Conservation (phyloP, 2,888 invertebrate genomes). For the Gordius sp. region DNA sequence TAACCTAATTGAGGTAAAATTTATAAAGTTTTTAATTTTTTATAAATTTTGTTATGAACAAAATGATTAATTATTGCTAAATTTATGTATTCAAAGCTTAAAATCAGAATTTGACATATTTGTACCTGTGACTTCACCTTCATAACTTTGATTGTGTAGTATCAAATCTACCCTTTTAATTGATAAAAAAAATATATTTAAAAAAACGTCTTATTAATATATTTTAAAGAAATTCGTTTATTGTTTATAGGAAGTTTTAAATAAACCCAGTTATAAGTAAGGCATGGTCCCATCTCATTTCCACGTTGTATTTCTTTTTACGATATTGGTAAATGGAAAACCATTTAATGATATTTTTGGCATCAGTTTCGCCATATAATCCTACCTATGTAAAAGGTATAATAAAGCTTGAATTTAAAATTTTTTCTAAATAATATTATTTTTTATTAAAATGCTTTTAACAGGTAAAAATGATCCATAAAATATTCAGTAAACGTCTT, state of each 20-base stretch:
- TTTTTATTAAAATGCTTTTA: neutral
- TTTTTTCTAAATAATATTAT: neutral
- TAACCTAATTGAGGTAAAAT: too few species aligned
- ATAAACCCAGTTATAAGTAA: slow-evolving; percentile 11
- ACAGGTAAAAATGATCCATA: neutral
- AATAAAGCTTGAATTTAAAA: neutral
- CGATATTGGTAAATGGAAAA: neutral
- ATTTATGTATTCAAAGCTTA: too few species aligned
- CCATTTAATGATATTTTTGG: neutral
- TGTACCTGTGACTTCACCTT: neutral
- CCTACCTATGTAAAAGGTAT: neutral
- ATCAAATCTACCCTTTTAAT: neutral
- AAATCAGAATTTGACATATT: too few species aligned
- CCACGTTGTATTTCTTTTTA: neutral
- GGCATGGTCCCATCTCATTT: neutral
- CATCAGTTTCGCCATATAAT: neutral
- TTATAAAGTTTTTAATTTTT: too few species aligned
- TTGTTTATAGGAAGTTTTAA: neutral
- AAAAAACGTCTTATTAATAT: neutral
- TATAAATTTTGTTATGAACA: too few species aligned
- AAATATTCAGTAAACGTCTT: neutral
- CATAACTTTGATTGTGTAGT: neutral
- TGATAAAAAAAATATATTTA: neutral
- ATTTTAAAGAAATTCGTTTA: neutral
- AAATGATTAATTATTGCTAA: too few species aligned